Conservation (phyloP, 2,797 vertebrate genomes). For the Microhierax caerulescens region DNA sequence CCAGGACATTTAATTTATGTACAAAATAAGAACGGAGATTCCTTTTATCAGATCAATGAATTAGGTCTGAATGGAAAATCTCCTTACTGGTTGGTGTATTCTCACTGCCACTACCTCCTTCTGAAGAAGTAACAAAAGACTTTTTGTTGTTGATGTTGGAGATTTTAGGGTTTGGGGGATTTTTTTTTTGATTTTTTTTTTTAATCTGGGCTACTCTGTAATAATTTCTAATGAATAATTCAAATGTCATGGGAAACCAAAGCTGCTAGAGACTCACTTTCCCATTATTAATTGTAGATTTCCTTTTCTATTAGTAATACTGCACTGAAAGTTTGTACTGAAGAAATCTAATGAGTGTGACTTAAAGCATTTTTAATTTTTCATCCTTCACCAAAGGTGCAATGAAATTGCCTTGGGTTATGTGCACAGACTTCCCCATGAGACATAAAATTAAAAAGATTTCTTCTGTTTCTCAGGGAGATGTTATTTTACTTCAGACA, state of each 20-base stretch:
- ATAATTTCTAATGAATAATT: slow-evolving; percentile 54
- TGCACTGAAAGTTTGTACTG: background rate
- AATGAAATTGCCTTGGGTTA: slow-evolving; percentile 36
- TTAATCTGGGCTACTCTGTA: background rate
- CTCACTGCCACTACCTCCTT: background rate
- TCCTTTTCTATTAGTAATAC: slow-evolving; percentile 25
- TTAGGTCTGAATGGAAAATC: slow-evolving; percentile 58
- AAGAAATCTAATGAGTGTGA: slow-evolving; percentile 24
- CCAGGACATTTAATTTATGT: slow-evolving; percentile 57
- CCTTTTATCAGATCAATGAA: slow-evolving; percentile 61
- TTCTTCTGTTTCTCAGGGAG: slow-evolving; percentile 27
- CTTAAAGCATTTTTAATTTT: slow-evolving; percentile 34
- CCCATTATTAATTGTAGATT: slow-evolving; percentile 43
- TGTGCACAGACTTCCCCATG: slow-evolving; percentile 17
- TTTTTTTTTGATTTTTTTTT: background rate
- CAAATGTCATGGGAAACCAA: slow-evolving; percentile 35
- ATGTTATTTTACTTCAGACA: slow-evolving; percentile 40
- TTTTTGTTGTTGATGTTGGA: background rate
- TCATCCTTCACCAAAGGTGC: slow-evolving; percentile 2
- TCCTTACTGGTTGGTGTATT: slow-evolving; percentile 39
- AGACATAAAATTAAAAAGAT: slow-evolving; percentile 16
- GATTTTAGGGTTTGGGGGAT: background rate
- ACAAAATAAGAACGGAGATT: slow-evolving; percentile 60
- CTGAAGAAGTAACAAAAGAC: slow-evolving; percentile 9
- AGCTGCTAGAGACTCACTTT: background rate